Percentiles rank a stretch among this genome's conserved stretches.
Evolutionary conservation across 2,888 invertebrate species (phyloP).

Genomic region (Synergus itoensis): DNA sequence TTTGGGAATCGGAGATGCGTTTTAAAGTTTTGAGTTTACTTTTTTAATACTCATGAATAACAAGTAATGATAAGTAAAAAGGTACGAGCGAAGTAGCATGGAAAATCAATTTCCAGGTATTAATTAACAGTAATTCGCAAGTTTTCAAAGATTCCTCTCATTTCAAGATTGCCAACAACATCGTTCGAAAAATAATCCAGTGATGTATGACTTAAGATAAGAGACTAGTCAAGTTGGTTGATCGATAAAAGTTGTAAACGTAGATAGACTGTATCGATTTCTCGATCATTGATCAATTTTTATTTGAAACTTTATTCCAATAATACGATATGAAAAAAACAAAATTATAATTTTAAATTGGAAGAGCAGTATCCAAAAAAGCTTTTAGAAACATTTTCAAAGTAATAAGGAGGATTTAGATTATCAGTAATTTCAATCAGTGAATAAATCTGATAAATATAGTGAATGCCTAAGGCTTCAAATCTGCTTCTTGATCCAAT

Average conservation of each 20-base stretch:
- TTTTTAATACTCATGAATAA: slow-evolving; percentile 9
- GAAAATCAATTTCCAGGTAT: slow-evolving; percentile 38
- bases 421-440: neutral
- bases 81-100: slow-evolving; percentile 63
- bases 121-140: slow-evolving; percentile 31
- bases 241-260: neutral
- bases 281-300: neutral
- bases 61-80: slow-evolving; percentile 47
- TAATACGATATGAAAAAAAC: no score
- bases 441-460: slow-evolving; percentile 14
- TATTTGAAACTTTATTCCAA: neutral
- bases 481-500: slow-evolving; percentile 15
- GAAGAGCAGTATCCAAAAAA: neutral
- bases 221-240: neutral
- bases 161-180: neutral
- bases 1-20: neutral
- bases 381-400: neutral
- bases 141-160: neutral
- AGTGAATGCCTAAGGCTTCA: slow-evolving; percentile 15
- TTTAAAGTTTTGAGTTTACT: slow-evolving; percentile 27
- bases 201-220: neutral
- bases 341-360: no score
- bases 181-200: neutral
- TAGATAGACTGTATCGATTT: neutral
- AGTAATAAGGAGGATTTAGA: neutral